These are phyloP conservation scores for Dicrurus megarhynchus DNA, from an alignment of 2,113 vertebrate species.

Conservation along the genomic window DNA sequence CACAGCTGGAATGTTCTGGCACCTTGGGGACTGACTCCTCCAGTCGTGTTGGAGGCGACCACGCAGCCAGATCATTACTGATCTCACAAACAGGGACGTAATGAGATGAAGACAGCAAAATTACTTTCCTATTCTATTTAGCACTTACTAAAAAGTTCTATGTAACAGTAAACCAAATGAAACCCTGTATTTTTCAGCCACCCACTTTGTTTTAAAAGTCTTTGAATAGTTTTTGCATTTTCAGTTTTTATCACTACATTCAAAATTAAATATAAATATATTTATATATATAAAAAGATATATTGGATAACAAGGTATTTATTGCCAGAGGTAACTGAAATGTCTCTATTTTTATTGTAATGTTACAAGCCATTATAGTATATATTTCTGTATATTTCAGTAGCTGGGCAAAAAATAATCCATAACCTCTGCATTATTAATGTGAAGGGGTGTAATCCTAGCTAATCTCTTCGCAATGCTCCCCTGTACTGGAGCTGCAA, in stretches of 20 bases:
- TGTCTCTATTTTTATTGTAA: slow-evolving; percentile 53
- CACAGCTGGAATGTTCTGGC: neutral
- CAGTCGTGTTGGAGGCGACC: neutral
- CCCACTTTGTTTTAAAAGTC: slow-evolving; percentile 18
- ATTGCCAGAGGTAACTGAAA: slow-evolving; percentile 44
- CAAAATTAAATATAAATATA: slow-evolving; percentile 22
- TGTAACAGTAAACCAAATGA: slow-evolving; percentile 1
- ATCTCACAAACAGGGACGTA: neutral
- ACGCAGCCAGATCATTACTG: neutral
- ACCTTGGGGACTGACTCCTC: neutral
- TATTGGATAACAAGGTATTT: slow-evolving; percentile 53
- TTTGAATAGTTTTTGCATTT: slow-evolving; percentile 38
- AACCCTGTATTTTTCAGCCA: slow-evolving; percentile 8
- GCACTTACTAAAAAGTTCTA: neutral
- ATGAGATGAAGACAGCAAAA: neutral
- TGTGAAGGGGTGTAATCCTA: neutral
- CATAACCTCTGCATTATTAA: neutral
- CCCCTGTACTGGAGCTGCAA: neutral
- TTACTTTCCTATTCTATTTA: neutral
- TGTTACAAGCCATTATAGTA: neutral
- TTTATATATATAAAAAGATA: slow-evolving; percentile 30
- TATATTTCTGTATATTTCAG: slow-evolving; percentile 28
- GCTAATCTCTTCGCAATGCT: neutral
- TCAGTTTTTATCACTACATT: slow-evolving; percentile 35
- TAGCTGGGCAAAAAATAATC: neutral